Conservation (phyloP, 2,888 invertebrate species). For the Rotaria macrura region DNA sequence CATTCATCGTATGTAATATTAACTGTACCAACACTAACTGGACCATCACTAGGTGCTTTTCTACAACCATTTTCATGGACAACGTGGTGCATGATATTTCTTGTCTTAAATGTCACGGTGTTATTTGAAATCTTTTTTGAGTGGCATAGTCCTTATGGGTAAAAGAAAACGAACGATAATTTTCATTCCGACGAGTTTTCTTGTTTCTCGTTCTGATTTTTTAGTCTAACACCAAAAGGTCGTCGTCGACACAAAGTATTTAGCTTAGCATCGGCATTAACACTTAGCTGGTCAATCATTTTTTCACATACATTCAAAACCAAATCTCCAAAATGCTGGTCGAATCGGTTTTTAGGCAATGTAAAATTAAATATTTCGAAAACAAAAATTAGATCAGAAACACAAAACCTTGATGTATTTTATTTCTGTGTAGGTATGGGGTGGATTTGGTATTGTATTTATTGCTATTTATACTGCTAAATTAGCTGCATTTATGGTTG, state of each 20-base stretch:
- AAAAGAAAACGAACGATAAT: neutral
- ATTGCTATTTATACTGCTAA: conserved; percentile 34
- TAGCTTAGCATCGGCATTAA: conserved; percentile 35
- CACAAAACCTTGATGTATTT: too few relatives aligned
- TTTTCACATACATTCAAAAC: conserved; percentile 35
- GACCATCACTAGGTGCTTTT: conserved; percentile 5
- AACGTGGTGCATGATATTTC: conserved; percentile 27
- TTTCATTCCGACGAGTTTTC: neutral
- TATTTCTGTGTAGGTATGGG: conserved; percentile 30
- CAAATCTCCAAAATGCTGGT: conserved; percentile 35
- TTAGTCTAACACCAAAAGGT: conserved; percentile 33
- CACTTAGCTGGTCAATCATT: conserved; percentile 35
- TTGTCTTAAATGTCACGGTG: conserved; percentile 33
- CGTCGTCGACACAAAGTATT: conserved; percentile 33
- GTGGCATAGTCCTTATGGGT: conserved; percentile 35
- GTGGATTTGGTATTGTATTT: conserved; percentile 34
- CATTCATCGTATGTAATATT: conserved; percentile 4
- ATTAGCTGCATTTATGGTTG: conserved; percentile 35
- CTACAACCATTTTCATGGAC: conserved; percentile 8
- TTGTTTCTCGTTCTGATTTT: neutral
- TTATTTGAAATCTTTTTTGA: conserved; percentile 33
- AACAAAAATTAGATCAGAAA: too few relatives aligned
- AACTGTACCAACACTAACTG: neutral
- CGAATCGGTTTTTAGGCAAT: conserved; percentile 29
- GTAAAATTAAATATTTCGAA: too few relatives aligned